These are phyloP conservation scores for Polietes domitor DNA, from an alignment of 2,888 invertebrate species.

Conservation along the genomic window DNA sequence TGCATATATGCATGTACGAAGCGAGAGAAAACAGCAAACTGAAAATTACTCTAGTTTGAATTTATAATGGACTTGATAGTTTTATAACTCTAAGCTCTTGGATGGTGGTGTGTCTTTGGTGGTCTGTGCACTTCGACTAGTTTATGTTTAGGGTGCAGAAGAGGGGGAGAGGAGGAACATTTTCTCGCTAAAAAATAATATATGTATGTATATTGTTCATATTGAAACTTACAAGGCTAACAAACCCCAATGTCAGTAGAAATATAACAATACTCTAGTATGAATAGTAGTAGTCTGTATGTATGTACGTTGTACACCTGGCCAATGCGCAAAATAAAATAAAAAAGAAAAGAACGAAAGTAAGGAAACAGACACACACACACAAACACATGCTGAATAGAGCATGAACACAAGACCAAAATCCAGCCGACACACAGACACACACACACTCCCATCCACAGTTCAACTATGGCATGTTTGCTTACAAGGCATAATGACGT, in stretches of 20 bases:
- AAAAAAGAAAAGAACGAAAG: background rate
- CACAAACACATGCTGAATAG: background rate
- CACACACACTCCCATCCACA: background rate
- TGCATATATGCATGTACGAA: background rate
- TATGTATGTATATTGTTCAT: background rate
- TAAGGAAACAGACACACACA: background rate
- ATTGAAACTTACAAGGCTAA: constrained; percentile 64
- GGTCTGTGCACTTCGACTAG: no score
- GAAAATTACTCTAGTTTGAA: background rate
- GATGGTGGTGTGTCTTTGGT: background rate
- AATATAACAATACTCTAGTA: constrained; percentile 49
- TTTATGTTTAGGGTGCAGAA: background rate
- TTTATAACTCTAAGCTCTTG: constrained; percentile 22
- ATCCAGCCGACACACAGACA: background rate
- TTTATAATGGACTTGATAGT: background rate
- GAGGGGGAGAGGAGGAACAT: background rate
- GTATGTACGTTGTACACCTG: constrained; percentile 48
- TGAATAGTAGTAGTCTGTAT: background rate
- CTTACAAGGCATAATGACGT: constrained; percentile 4
- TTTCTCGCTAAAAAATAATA: background rate
- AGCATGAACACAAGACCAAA: background rate
- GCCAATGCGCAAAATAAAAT: constrained; percentile 62
- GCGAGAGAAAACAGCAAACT: background rate
- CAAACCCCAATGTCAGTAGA: constrained; percentile 62
- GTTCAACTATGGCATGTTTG: constrained; percentile 15